Percentiles rank a stretch among this genome's conserved stretches.
Evolutionary conservation across 2,888 invertebrate species (phyloP).

Genomic region (Drosophila imparisetae): DNA sequence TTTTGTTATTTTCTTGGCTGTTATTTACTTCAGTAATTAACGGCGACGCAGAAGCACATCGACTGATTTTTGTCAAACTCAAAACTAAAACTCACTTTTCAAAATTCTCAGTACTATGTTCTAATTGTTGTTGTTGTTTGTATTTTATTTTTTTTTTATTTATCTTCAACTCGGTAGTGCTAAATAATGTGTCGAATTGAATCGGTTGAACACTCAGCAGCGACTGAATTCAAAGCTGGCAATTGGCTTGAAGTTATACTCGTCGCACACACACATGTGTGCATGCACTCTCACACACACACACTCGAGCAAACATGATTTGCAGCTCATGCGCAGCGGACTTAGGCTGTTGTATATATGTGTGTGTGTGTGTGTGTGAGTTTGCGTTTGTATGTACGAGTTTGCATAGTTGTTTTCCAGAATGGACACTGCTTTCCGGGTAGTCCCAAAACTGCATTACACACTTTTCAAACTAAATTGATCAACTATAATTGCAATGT

Average conservation of each 20-base stretch:
- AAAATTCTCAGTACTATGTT: constrained; percentile 15
- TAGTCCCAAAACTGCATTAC: constrained; percentile 39
- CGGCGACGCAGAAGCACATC: constrained; percentile 6
- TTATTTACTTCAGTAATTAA: constrained; percentile 29
- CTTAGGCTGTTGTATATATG: constrained; percentile 29
- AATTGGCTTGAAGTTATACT: constrained; percentile 81
- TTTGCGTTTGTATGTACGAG: constrained; percentile 1
- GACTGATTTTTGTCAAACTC: neutral
- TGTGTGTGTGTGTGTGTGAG: constrained; percentile 11
- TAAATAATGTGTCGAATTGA: constrained; percentile 57
- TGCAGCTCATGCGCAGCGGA: constrained; percentile 36
- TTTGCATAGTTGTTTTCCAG: neutral
- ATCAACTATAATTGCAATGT: constrained; percentile 19
- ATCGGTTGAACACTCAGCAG: constrained; percentile 79
- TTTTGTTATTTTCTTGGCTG: neutral
- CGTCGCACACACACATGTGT: constrained; percentile 43
- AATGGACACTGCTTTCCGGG: constrained; percentile 45
- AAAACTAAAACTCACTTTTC: constrained; percentile 63
- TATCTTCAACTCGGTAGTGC: constrained; percentile 14
- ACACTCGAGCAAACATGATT: constrained; percentile 28
- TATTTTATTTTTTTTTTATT: constrained; percentile 11
- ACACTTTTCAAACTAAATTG: constrained; percentile 13
- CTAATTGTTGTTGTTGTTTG: constrained; percentile 10
- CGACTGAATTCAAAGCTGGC: constrained; percentile 79
- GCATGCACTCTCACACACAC: constrained; percentile 3